phyloP scores from a whole-genome alignment of 2,113 vertebrate species.

The Myotis brandtii region DNA sequence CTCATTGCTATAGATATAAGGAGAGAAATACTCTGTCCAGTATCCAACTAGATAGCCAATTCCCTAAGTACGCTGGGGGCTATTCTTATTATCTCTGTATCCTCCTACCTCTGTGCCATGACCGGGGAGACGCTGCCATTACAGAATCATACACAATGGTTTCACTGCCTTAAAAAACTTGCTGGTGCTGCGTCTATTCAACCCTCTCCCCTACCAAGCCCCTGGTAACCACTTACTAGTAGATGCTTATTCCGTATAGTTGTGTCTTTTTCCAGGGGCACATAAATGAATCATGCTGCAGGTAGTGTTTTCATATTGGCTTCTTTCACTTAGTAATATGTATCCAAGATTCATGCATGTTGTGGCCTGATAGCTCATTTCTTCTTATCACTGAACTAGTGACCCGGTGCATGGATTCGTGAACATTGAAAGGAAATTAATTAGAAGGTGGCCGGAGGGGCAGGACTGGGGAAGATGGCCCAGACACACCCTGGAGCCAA shows the following conservation, averaged over 20 bases:
- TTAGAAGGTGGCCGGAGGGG: too few species aligned
- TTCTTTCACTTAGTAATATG: neutral
- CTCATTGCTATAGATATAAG: neutral
- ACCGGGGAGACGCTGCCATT: neutral
- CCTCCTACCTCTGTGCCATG: neutral
- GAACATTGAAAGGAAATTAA: too few species aligned
- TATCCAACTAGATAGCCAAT: neutral
- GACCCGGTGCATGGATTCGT: too few species aligned
- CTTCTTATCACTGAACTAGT: neutral
- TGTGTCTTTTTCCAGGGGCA: neutral
- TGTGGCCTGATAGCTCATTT: neutral
- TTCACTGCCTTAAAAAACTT: neutral
- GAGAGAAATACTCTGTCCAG: neutral
- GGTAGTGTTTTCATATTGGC: neutral
- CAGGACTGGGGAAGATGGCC: too few species aligned
- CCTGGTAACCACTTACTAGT: neutral
- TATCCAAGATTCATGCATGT: neutral
- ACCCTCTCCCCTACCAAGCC: neutral
- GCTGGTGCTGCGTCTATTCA: neutral
- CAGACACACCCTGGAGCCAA: too few species aligned
- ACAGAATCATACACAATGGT: neutral
- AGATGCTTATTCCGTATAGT: neutral
- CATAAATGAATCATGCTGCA: neutral
- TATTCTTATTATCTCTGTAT: neutral
- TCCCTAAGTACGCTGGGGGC: neutral